phyloP scores from a whole-genome alignment of 2,797 vertebrate species.

The Sebastes variabilis region DNA sequence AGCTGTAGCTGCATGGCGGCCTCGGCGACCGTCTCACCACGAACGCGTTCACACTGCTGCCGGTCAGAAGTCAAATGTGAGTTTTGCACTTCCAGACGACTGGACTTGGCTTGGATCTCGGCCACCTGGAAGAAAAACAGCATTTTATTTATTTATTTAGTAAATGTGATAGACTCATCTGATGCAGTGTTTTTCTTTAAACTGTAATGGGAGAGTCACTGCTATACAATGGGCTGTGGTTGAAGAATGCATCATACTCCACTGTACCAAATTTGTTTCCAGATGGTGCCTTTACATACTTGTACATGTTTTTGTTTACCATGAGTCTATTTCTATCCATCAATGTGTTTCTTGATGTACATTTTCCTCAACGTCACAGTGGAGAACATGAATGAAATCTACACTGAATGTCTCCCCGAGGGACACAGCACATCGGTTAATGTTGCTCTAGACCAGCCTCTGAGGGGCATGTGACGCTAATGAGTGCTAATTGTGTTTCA shows the following conservation, averaged over 20 bases:
- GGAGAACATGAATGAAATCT: neutral
- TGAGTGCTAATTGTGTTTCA: neutral
- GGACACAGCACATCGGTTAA: neutral
- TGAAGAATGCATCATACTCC: neutral
- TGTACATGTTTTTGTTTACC: conserved; percentile 8
- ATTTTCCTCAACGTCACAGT: neutral
- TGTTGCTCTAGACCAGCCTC: neutral
- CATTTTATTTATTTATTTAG: neutral
- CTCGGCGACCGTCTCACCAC: neutral
- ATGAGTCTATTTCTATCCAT: conserved; percentile 20
- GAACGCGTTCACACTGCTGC: conserved; percentile 50
- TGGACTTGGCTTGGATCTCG: conserved; percentile 73
- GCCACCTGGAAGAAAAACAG: conserved; percentile 65
- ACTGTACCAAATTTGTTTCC: conserved; percentile 4
- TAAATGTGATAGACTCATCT: neutral
- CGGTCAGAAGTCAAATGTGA: conserved; percentile 46
- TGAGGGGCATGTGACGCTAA: neutral
- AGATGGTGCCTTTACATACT: conserved; percentile 19
- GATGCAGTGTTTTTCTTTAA: neutral
- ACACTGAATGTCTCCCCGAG: too few species aligned
- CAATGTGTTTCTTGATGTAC: conserved; percentile 17
- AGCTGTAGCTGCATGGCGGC: conserved; percentile 27
- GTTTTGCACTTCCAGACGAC: conserved; percentile 74
- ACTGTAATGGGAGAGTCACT: neutral
- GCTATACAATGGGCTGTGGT: neutral